phyloP scores from a whole-genome alignment of 2,113 vertebrate genomes.

The Cololabis saira region DNA sequence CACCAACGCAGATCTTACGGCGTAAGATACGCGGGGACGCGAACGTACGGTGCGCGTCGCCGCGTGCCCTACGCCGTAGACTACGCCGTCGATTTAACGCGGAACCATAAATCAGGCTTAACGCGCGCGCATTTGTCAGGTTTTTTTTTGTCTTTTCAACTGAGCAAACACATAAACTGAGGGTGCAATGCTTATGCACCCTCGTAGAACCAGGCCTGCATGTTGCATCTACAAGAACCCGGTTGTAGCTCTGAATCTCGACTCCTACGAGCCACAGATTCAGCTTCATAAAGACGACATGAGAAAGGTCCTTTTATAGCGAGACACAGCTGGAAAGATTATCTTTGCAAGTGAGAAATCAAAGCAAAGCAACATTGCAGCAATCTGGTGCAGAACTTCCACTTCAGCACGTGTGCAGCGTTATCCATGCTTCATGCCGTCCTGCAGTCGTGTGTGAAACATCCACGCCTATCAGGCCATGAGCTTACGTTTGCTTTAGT shows the following conservation, averaged over 20 bases:
- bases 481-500: neutral
- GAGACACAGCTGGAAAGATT: conserved; percentile 7
- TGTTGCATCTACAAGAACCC: neutral
- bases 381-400: neutral
- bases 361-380: neutral
- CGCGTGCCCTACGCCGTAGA: no score
- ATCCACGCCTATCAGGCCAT: neutral
- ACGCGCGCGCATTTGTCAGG: no score
- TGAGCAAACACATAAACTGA: no score
- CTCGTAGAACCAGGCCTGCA: no score
- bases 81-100: no score
- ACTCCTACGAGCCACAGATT: neutral
- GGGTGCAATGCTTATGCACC: no score
- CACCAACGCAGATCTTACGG: no score
- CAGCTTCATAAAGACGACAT: neutral
- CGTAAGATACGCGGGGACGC: no score
- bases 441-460: neutral
- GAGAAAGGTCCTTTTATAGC: neutral
- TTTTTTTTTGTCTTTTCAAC: no score
- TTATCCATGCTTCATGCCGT: neutral
- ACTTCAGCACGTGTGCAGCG: neutral
- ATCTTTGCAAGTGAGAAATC: conserved; percentile 22
- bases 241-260: neutral
- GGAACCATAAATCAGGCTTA: no score
- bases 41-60: no score